Evolutionary conservation across 2,888 invertebrate genomes (phyloP), one percentile per base, ranked within the genome.

Genomic region (Dryomyza anilis): DNA sequence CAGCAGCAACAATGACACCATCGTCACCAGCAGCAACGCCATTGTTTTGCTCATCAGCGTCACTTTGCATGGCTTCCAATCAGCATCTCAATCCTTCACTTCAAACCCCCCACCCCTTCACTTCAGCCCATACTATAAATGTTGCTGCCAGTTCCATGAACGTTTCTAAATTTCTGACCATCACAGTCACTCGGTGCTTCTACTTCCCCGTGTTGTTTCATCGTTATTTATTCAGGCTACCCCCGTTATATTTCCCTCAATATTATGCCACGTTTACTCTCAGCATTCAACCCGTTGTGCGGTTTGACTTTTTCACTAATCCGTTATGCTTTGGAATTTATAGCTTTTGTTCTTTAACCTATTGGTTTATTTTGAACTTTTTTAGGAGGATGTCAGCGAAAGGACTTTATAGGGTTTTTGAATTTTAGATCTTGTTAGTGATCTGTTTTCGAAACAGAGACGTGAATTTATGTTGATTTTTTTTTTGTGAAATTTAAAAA

Each of bases 231-330:
- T 7, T 39, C n/a, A 27, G 39, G n/a, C 43, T 60, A 50, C 3
- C 16, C 14, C 25, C 29, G 29, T 62, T 39, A 27, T 53, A 16
- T 14, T 27, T n/a, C 6, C 25, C 10, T 56, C 5, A 25, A 36
- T 46, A 56, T 63, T 63, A 33, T 48, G 45, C 56, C 46, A 50
- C 60, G 27, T 50, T 33, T 10, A 23, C 36, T 36, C 19, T 55
- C 8, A 19, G 21, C n/a, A 19, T 14, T 21, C 12, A 23, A 36
- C n/a, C 55, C 19, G 21, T 55, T 23, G 43, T 72, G 71, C 57
- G 72, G 72, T 71, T 72, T 70, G 69, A 71, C 72, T 72, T 69
- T 53, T 64, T n/a, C 66, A 67, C 69, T 72, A 72, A 73, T 73
- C 71, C 70, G 62, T 69, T 69, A 70, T 68, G 70, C 69, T 69